Percentiles rank a stretch among this genome's conserved stretches.
phyloP scores from a whole-genome alignment of 2,113 vertebrate genomes.

The Motacilla tschutschensis region DNA sequence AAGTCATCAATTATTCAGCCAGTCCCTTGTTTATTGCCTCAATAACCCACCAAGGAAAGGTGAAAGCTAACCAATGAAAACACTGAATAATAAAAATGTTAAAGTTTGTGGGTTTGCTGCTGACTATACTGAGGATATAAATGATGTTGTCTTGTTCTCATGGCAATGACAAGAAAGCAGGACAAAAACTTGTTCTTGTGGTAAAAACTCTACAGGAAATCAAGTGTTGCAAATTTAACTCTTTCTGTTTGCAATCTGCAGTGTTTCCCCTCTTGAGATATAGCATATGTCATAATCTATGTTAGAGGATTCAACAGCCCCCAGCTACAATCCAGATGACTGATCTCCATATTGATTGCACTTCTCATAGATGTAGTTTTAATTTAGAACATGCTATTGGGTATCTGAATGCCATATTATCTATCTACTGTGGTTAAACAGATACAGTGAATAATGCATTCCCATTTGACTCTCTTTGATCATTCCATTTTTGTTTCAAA shows the following conservation, averaged over 20 bases:
- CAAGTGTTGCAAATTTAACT: not conserved
- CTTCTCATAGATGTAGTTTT: not conserved
- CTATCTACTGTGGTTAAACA: not conserved
- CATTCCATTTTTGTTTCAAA: not conserved
- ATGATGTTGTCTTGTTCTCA: not conserved
- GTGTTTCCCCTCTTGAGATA: not conserved
- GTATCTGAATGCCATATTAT: not conserved
- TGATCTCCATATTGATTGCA: not conserved
- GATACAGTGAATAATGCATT: not conserved
- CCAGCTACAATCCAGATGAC: not conserved
- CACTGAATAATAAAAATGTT: constrained; percentile 38
- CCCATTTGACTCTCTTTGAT: not conserved
- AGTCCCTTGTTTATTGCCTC: constrained; percentile 18
- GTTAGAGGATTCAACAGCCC: not conserved
- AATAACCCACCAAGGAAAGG: not conserved
- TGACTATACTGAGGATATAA: not conserved
- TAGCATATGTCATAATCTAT: not conserved
- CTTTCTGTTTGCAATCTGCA: not conserved
- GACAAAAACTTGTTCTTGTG: not conserved
- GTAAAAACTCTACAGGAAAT: not conserved
- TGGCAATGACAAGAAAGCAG: not conserved
- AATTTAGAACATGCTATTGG: not conserved
- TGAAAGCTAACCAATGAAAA: constrained; percentile 31
- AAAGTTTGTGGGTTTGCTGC: constrained; percentile 1
- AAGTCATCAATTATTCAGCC: not conserved